phyloP scores from a whole-genome alignment of 2,797 vertebrate genomes.

The Urocyon cinereoargenteus region DNA sequence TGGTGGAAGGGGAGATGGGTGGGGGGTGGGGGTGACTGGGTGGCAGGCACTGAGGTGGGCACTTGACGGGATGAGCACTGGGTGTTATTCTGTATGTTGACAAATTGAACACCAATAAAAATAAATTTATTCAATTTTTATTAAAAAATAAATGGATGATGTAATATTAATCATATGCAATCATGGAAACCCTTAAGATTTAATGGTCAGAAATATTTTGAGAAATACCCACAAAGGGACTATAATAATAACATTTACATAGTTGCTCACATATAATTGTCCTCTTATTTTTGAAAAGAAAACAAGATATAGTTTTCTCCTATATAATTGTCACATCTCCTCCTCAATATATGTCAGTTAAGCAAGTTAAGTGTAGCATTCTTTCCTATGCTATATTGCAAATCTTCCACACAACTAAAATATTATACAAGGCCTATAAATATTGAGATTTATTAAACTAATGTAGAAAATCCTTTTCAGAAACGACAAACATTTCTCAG shows the following conservation, averaged over 20 bases:
- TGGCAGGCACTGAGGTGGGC: too few relatives aligned
- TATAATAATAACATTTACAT: conserved; percentile 39
- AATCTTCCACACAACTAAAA: conserved; percentile 32
- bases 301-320: neutral
- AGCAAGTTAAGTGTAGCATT: conserved; percentile 29
- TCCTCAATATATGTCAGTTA: conserved; percentile 7
- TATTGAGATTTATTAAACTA: conserved; percentile 28
- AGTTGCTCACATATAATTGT: conserved; percentile 38
- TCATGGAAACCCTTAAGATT: conserved; percentile 19
- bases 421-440: neutral
- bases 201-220: conserved; percentile 18
- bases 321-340: conserved; percentile 27
- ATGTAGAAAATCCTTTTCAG: conserved; percentile 19
- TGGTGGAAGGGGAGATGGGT: too few relatives aligned
- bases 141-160: neutral
- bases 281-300: conserved; percentile 44
- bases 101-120: too few relatives aligned
- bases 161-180: conserved; percentile 13
- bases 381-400: conserved; percentile 2
- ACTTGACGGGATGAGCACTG: too few relatives aligned
- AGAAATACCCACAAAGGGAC: neutral
- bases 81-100: too few relatives aligned
- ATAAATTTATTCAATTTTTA: too few relatives aligned
- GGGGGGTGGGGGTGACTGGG: too few relatives aligned
- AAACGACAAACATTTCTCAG: conserved; percentile 51